Evolutionary conservation across 2,113 vertebrate species (phyloP).

Genomic region (Neodontobutis hainanensis): DNA sequence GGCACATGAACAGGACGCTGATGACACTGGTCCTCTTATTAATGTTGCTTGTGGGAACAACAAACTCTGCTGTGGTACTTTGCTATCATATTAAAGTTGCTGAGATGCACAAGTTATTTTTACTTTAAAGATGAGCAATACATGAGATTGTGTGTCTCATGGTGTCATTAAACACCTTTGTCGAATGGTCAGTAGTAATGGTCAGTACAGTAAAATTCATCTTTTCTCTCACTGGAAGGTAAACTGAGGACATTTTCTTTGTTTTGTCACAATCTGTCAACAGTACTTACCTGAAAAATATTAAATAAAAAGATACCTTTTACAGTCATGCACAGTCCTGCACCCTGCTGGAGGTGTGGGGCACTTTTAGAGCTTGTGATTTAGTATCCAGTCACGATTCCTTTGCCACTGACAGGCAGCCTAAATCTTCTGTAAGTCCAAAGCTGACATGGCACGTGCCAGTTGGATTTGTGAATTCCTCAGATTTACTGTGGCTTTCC

Average conservation of each 20-base stretch:
- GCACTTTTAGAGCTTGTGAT: neutral
- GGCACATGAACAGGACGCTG: no score
- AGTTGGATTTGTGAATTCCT: slow-evolving; percentile 42
- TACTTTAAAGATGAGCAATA: neutral
- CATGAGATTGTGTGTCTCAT: neutral
- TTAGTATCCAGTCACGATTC: slow-evolving; percentile 38
- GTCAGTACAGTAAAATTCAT: no score
- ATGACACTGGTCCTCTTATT: no score
- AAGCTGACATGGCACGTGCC: slow-evolving; percentile 42
- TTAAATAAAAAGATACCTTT: no score
- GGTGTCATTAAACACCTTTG: neutral
- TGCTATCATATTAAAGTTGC: neutral
- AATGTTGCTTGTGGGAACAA: neutral
- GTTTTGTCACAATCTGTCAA: no score
- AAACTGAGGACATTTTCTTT: no score
- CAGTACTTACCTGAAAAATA: no score
- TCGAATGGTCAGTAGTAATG: no score
- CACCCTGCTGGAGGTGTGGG: neutral
- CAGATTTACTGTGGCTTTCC: slow-evolving; percentile 45
- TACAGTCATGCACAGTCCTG: neutral
- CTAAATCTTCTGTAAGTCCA: slow-evolving; percentile 44
- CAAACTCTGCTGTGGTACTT: neutral
- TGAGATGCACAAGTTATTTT: neutral
- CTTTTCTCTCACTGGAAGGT: no score
- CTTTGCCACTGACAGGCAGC: slow-evolving; percentile 34